Percentiles rank a stretch among this genome's conserved stretches.
phyloP scores from a whole-genome alignment of 2,113 vertebrate genomes.

The Beaufortia kweichowensis region DNA sequence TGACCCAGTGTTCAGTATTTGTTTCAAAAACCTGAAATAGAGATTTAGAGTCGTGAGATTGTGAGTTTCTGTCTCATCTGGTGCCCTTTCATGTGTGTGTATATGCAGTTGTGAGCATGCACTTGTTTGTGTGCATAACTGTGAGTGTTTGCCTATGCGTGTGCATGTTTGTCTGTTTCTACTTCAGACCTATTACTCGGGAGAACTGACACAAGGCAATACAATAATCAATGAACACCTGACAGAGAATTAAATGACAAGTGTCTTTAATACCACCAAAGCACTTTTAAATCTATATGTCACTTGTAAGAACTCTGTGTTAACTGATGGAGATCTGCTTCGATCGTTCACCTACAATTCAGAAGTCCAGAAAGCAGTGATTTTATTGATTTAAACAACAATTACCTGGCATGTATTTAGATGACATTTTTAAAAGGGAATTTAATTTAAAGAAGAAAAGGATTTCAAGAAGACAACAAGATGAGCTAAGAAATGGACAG shows the following conservation, averaged over 20 bases:
- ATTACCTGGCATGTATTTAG: not conserved
- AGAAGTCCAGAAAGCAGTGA: not conserved
- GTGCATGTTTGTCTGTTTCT: not conserved
- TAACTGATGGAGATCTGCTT: not conserved
- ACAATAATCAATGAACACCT: conserved; percentile 11
- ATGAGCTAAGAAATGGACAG: no score
- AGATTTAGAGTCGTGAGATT: not conserved
- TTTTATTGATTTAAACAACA: not conserved
- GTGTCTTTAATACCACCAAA: conserved; percentile 6
- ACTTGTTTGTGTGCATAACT: no score
- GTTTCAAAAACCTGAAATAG: conserved; percentile 8
- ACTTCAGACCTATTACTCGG: not conserved
- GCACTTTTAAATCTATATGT: not conserved
- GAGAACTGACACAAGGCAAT: not conserved
- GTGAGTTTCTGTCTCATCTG: not conserved
- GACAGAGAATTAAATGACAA: not conserved
- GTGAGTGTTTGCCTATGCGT: not conserved
- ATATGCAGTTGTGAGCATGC: not conserved
- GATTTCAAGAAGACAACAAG: no score
- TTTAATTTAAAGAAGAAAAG: not conserved
- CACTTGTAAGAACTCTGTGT: not conserved
- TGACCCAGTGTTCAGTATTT: conserved; percentile 3
- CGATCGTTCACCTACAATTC: not conserved
- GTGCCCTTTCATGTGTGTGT: not conserved
- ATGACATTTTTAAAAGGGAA: not conserved